Base-by-base conservation (phyloP, 1,140 invertebrate genomes). In the Sycobia sp. region DNA sequence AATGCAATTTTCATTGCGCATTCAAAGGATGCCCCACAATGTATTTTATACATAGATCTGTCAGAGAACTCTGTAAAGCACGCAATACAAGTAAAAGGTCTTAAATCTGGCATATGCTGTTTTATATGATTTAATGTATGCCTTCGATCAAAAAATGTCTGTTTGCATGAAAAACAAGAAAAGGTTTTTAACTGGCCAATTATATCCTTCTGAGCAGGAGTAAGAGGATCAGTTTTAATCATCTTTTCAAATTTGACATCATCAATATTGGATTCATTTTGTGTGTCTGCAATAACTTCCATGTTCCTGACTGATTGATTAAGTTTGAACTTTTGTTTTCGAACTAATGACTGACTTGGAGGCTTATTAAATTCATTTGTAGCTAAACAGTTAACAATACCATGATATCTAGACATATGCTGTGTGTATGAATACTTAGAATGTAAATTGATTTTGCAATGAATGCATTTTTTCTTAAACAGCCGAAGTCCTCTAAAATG, bases 1-100 rank as follows among this genome's bases (percentile, higher is more conserved):
- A 76, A 51, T 3, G 80, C 80, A 3, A 82, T 82, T 34, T 81
- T 81, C 78, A 81, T 80, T 0, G 80, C 80, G 43, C 79, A 82
- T 10, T 82, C 78, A 20, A 80, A 80, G 0, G 79, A 81, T 0
- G 73, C 76, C 10, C 68, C 72, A 34, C 80, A 81, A 27, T 81
- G 79, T 0, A 73, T 8, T 4, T 82, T 80, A 23, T 81, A 82
- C 55, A 78, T 67, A 0, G 74, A 65, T 5, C 77, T 71, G 62
- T 82, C 79, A 0, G 73, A 60, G 34, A 82, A 81, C 22, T 79
- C 73, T 0, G 77, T 81, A 0, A 81, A 60, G 43, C 80, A 82
- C 1, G 80, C 80, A 25, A 81, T 78, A 39, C 80, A 82, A 0
- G 79, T 81, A 38, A 76, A 78, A 0, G 78, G 73, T 27, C 74